Base-by-base conservation (phyloP, 1,140 invertebrate genomes). In the Dendrolimus kikuchii region DNA sequence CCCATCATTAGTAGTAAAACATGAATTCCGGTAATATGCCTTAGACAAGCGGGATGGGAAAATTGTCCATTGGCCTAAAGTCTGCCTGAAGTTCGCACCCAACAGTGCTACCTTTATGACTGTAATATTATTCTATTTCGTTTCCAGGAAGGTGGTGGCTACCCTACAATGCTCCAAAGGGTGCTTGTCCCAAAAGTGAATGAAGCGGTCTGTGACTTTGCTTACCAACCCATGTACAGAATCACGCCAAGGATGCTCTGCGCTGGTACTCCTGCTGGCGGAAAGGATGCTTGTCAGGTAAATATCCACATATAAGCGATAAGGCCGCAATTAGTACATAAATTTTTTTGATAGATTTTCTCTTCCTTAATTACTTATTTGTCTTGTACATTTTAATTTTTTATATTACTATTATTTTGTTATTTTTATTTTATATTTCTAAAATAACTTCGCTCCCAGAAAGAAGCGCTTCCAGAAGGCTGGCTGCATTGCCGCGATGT, bases 241-340 rank as follows among this genome's bases (percentile, higher is more conserved):
- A 86, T 90, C 42, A 79, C 71, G 6, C 60, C 76, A 0, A 88
- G 80, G 2, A 91, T 91, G 90, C 68, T 91, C 0, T 91, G 90
- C 46, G 90, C 89, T 49, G 81, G 83, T 4, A 55, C 64, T 6
- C 71, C 74, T 2, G 71, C 74, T 50, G 87, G 86, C 23, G 87
- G 87, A 40, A 89, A 89, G 62, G 90, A 90, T 64, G 85, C 89
- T 51, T 90, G 89, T 60, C 89, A 89, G 76, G 86, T 84, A 70
- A 44, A 7, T n/a, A n/a, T n/a, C n/a, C n/a, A n/a, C 6, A 51
- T 36, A 23, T 23, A 23, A 23, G 23, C 23, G 23, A 23, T 23
- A 23, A 3, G 23, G 23, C 23, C 23, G 23, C 23, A 23, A 23
- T 23, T 23, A 3, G 3, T 23, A 23, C 1, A 23, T 23, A 23